phyloP scores from a whole-genome alignment of 2,888 invertebrate species.

The Drosophila seclusa region DNA sequence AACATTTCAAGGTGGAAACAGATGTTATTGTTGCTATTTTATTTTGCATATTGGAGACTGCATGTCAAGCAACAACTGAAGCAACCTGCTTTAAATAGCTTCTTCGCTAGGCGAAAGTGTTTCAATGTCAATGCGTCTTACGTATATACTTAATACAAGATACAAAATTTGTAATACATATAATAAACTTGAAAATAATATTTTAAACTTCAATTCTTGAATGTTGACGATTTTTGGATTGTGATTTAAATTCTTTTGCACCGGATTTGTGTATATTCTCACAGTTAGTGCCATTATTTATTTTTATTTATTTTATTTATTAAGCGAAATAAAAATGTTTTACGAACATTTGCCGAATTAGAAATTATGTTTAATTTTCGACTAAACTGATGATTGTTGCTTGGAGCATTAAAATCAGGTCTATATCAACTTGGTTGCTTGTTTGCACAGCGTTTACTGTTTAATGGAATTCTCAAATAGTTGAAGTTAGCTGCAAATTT shows the following conservation, averaged over 20 bases:
- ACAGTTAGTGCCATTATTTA: not conserved
- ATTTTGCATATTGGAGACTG: not conserved
- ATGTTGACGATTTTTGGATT: not conserved
- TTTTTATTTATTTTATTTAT: not conserved
- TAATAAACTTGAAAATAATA: not conserved
- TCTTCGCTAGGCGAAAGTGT: not conserved
- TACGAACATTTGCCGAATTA: not conserved
- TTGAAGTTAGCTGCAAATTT: slow-evolving; percentile 1
- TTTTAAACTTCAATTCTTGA: not conserved
- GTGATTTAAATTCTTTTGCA: not conserved
- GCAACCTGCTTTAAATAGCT: not conserved
- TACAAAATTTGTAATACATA: not conserved
- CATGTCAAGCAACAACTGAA: not conserved
- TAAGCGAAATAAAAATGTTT: not conserved
- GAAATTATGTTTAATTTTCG: not conserved
- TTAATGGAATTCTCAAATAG: not conserved
- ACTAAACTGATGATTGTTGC: not conserved
- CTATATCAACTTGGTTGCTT: not conserved
- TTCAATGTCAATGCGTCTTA: not conserved
- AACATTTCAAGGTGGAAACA: not conserved
- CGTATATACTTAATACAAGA: not conserved
- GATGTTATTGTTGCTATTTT: not conserved
- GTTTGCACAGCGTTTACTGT: not conserved
- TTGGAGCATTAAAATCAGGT: not conserved
- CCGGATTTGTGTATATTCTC: not conserved